Percentiles rank a stretch among this genome's conserved stretches.
These are phyloP conservation scores for Drosophila mulleri DNA, from an alignment of 2,888 invertebrate species.

Conservation along the genomic window DNA sequence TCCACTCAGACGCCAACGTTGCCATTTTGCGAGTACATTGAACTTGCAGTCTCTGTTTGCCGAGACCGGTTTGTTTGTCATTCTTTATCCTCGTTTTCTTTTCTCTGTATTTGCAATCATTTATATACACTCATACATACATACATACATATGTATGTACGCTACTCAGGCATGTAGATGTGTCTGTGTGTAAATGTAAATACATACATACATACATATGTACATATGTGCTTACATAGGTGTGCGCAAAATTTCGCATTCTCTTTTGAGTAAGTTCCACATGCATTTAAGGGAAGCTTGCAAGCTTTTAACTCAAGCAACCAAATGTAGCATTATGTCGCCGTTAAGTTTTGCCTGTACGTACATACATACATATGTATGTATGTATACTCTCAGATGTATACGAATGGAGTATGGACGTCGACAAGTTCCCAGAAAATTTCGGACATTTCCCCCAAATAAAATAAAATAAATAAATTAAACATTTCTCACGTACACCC, in stretches of 20 bases:
- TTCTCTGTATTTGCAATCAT: conserved; percentile 13
- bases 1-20: conserved; percentile 15
- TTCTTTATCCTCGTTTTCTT: conserved; percentile 29
- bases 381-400: not conserved
- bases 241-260: conserved; percentile 9
- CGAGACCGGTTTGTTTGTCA: conserved; percentile 30
- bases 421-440: too few species aligned
- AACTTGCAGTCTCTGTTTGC: conserved; percentile 56
- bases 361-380: not conserved
- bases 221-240: too few species aligned
- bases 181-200: not conserved
- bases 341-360: conserved; percentile 5
- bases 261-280: conserved; percentile 30
- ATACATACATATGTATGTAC: not conserved
- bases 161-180: not conserved
- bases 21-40: conserved; percentile 59
- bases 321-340: not conserved
- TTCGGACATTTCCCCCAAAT: not conserved
- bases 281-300: not conserved
- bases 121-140: not conserved
- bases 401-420: not conserved
- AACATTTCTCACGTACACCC: not conserved
- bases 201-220: too few species aligned
- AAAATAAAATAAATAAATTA: not conserved
- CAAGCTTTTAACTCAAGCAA: not conserved